Evolutionary conservation across 2,888 invertebrate genomes (phyloP), one percentile per base, ranked within the genome.

Genomic region (Torymus auratus): DNA sequence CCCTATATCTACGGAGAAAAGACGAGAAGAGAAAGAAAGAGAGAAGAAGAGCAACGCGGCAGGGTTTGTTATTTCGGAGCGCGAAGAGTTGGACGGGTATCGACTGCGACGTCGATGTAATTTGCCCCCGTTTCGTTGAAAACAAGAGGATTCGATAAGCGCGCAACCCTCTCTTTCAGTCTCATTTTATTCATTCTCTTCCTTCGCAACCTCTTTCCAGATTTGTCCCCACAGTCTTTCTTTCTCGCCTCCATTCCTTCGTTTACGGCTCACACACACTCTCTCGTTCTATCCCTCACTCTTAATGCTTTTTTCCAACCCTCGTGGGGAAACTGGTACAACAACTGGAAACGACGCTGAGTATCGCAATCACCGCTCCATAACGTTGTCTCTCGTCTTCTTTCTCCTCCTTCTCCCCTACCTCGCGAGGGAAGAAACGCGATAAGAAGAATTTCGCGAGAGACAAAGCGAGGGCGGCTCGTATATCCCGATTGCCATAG

Each of bases 301-400:
- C 60, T 60, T 76, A 70, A 73, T 73, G 72, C 62, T 73, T 69
- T 70, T 65, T 15, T 52, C 17, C 52, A 15, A 12, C 7, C 13
- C 53, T 76, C 15, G 0, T 50, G 53, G 53, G 60, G 15, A 41
- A 73, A 64, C 20, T 55, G 55, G 28, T n/a, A 75, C 56, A 65
- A 64, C 75, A 70, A 64, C 75, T 82, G 73, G 70, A 80, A 74
- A 73, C 41, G 58, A 71, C 74, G 67, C 65, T 72, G 76, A 78
- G 83, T 81, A 76, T 83, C 78, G 82, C 82, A 82, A 83, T 83
- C 82, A 80, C 73, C 17, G 78, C 74, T 78, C 74, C 80, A 82
- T 83, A 83, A 83, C 83, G 82, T 83, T 71, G 78, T 81, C 81
- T 73, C 70, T 1, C 64, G 53, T 41, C 55, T 50, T 23, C 17